Evolutionary conservation across 64 coral and sea anemone species (phyloP), one percentile per base, ranked within the genome.

Genomic region (Anthopleura sola): DNA sequence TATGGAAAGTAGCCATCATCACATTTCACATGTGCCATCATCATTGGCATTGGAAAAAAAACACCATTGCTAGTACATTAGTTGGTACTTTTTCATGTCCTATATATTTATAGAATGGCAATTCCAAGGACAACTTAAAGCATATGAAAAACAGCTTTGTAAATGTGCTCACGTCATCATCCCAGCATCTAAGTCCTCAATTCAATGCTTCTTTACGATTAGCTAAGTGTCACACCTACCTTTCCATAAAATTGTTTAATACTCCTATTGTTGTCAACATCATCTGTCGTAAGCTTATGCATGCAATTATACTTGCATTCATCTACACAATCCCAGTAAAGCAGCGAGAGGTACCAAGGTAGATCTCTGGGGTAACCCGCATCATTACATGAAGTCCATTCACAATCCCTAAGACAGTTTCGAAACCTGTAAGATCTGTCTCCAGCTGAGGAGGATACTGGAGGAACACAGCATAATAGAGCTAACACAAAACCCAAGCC

Each of bases 281-380:
- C 87, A 46, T 29, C 32, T 33, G 78, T 68, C 12, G 97, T 99
- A 78, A 95, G 75, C 34, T 92, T 69, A 37, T 99, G 93, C 97
- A 99, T 99, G 60, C 97, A 99, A 1, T 49, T 88, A 32, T 99
- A 99, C 87, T 99, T 99, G 90, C 97, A 99, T 78, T 99, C 97
- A 90, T 99, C 93, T 6, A 50, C 8, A 48, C 97, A 99, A 26
- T 86, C 78, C 97, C 97, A 99, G 24, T 87, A 87, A 92, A 99
- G 95, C 14, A 92, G 17, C 23, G 60, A 84, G 48, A 99, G 78
- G 53, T 89, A 88, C 36, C 89, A 86, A 19, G 97, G 97, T 48
- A 99, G 71, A 24, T 87, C 82, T 17, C 80, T 90, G 44, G 97
- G 97, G 78, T 99, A 99, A 60, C 84, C 62, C 78, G 90, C 75